These are phyloP conservation scores for Vollenhovia emeryi DNA, from an alignment of 1,140 invertebrate species.

Conservation along the genomic window DNA sequence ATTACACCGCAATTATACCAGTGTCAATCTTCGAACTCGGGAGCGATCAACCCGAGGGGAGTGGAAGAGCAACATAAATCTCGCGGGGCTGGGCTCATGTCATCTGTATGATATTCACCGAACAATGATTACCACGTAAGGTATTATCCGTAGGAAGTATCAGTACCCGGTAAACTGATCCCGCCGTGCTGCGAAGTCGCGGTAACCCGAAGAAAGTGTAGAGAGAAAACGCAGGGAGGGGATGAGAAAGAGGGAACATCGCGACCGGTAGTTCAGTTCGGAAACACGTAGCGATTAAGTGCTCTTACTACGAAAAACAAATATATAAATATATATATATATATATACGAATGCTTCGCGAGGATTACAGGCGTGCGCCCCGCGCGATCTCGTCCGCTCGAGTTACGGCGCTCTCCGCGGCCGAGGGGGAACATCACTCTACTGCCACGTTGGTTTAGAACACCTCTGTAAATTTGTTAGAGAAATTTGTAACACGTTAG, in stretches of 20 bases:
- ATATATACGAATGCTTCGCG: neutral
- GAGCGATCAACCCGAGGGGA: neutral
- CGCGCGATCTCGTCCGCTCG: conserved; percentile 30
- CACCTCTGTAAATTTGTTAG: conserved; percentile 57
- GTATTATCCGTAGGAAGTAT: conserved; percentile 54
- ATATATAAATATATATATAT: neutral
- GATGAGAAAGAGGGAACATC: neutral
- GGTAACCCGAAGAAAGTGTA: conserved; percentile 29
- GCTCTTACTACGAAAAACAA: conserved; percentile 39
- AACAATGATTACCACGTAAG: conserved; percentile 53
- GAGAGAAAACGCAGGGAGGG: neutral
- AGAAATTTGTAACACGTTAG: conserved; percentile 59
- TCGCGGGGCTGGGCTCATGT: conserved; percentile 44
- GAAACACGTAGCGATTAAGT: conserved; percentile 22
- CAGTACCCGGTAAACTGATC: conserved; percentile 37
- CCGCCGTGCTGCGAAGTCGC: conserved; percentile 56
- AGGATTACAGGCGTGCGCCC: conserved; percentile 17
- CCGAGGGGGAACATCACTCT: conserved; percentile 66
- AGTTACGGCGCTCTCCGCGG: conserved; percentile 56
- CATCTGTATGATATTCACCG: conserved; percentile 58
- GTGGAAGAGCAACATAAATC: conserved; percentile 12
- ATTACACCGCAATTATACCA: neutral
- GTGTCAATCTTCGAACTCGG: conserved; percentile 1
- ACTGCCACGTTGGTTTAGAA: conserved; percentile 77
- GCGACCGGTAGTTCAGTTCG: neutral